Percentiles rank a stretch among this genome's conserved stretches.
Evolutionary conservation across 2,113 vertebrate genomes (phyloP).

Genomic region (Antidorcas marsupialis): DNA sequence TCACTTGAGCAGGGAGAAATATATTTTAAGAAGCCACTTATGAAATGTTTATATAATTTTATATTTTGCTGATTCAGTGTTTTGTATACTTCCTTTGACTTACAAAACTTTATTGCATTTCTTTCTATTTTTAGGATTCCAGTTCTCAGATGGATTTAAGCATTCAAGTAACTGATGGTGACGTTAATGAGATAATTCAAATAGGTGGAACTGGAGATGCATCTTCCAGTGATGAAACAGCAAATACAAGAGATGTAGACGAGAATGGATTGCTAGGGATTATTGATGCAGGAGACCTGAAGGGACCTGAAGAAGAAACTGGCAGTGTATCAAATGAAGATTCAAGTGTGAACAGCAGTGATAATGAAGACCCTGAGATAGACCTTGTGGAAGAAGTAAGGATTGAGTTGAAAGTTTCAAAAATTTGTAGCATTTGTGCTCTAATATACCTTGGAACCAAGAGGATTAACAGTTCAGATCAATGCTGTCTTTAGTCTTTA

Average conservation of each 20-base stretch:
- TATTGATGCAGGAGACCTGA: constrained; percentile 87
- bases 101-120: constrained; percentile 19
- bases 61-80: not conserved
- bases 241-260: constrained; percentile 72
- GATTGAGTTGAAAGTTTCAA: not conserved
- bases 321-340: constrained; percentile 81
- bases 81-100: not conserved
- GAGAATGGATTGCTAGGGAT: constrained; percentile 88
- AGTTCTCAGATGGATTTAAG: constrained; percentile 57
- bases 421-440: not conserved
- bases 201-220: constrained; percentile 88
- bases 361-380: constrained; percentile 78
- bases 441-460: not conserved
- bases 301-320: constrained; percentile 84
- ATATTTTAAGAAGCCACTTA: not conserved
- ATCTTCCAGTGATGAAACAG: constrained; percentile 84
- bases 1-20: not conserved
- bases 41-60: constrained; percentile 3
- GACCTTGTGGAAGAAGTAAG: constrained; percentile 85
- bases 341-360: constrained; percentile 80
- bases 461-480: not conserved
- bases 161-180: constrained; percentile 55
- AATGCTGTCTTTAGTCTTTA: not conserved
- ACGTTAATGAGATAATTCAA: constrained; percentile 87
- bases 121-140: constrained; percentile 62